phyloP scores from a whole-genome alignment of 2,888 invertebrate species.

The Temnothorax unifasciatus region DNA sequence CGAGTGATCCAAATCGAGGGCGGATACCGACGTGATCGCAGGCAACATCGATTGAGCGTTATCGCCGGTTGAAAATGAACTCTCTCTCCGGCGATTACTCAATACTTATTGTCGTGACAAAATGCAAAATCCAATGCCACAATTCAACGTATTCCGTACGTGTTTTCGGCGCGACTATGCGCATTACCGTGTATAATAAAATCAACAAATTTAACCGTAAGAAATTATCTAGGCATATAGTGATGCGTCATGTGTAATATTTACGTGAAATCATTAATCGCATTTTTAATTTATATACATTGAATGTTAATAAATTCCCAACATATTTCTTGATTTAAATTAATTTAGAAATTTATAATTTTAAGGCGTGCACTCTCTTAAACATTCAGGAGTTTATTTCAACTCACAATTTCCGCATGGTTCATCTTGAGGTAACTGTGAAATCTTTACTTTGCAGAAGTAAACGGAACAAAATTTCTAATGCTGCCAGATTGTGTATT shows the following conservation, averaged over 20 bases:
- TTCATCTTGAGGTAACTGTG: neutral
- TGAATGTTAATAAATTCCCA: neutral
- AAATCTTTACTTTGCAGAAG: neutral
- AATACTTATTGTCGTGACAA: slow-evolving; percentile 33
- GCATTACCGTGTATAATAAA: neutral
- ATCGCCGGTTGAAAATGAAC: slow-evolving; percentile 46
- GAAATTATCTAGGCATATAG: neutral
- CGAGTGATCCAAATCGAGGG: slow-evolving; percentile 43
- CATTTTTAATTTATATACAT: neutral
- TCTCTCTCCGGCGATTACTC: slow-evolving; percentile 40
- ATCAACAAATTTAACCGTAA: neutral
- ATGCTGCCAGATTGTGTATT: neutral
- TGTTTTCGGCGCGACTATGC: neutral
- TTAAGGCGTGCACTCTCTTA: neutral
- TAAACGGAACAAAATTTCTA: neutral
- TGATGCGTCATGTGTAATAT: neutral
- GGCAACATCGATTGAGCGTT: slow-evolving; percentile 15
- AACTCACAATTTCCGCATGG: neutral
- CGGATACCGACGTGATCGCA: slow-evolving; percentile 16
- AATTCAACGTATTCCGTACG: slow-evolving; percentile 7
- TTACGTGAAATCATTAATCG: slow-evolving; percentile 3
- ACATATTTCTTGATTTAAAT: neutral
- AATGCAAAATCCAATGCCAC: slow-evolving; percentile 14
- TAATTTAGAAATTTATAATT: neutral
- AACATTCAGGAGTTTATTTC: neutral